Conservation (phyloP, 2,797 vertebrate species). For the Pantherophis vulpinus region DNA sequence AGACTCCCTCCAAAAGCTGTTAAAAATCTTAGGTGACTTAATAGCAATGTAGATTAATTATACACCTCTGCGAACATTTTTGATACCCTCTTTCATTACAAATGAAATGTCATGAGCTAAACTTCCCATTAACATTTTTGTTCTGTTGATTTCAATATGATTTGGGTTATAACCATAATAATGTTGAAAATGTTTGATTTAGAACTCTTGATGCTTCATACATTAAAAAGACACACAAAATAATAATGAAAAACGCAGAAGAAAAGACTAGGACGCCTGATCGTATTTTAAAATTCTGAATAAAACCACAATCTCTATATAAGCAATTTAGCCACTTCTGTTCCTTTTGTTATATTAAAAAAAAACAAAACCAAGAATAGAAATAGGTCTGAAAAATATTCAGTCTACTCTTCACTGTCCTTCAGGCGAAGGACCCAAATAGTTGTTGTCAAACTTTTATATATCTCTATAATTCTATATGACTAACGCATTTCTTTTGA, state of each 20-base stretch:
- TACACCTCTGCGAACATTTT: neutral
- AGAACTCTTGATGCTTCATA: neutral
- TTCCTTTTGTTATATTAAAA: neutral
- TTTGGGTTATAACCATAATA: neutral
- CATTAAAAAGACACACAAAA: neutral
- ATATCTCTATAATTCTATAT: neutral
- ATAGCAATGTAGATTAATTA: neutral
- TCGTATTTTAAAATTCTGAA: neutral
- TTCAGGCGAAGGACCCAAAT: neutral
- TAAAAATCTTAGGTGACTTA: neutral
- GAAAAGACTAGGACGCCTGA: neutral
- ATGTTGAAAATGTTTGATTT: constrained; percentile 2
- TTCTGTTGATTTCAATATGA: neutral
- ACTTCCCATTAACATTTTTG: neutral
- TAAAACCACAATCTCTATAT: neutral
- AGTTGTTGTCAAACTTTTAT: neutral
- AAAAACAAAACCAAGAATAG: neutral
- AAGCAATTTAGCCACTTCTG: neutral
- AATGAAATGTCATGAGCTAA: neutral
- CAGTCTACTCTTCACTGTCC: neutral
- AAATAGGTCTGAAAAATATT: neutral
- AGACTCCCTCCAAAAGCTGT: neutral
- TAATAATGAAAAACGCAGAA: neutral
- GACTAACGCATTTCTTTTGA: neutral
- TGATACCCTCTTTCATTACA: neutral